These are phyloP conservation scores for Drosophila teissieri DNA, from an alignment of 1,140 invertebrate genomes.

Conservation along the genomic window DNA sequence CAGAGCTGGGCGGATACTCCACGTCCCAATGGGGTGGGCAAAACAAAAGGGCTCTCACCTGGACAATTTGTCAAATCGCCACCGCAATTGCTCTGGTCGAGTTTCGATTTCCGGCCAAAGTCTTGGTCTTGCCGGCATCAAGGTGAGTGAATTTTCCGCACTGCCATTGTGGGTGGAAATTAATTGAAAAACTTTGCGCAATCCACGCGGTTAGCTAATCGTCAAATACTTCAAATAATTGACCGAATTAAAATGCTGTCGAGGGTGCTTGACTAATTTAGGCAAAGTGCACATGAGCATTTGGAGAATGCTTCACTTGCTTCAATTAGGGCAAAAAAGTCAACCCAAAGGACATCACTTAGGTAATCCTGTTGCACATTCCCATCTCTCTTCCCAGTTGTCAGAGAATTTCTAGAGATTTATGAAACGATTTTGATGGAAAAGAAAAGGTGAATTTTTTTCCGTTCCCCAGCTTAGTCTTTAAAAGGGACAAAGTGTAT, in stretches of 20 bases:
- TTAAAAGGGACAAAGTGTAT: constrained; percentile 2
- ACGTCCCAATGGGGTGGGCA: neutral
- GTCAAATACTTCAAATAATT: constrained; percentile 80
- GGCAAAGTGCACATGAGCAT: constrained; percentile 1
- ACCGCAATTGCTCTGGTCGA: constrained; percentile 71
- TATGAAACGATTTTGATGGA: neutral
- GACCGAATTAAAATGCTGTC: constrained; percentile 52
- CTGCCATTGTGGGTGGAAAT: constrained; percentile 58
- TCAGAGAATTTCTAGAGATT: too few relatives aligned
- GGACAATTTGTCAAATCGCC: constrained; percentile 80
- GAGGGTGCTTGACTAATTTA: constrained; percentile 42
- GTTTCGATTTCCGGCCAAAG: constrained; percentile 51
- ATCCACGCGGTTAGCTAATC: constrained; percentile 59
- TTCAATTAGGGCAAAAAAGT: neutral
- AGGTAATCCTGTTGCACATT: neutral
- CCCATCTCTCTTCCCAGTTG: neutral
- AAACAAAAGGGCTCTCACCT: constrained; percentile 71
- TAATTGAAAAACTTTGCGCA: constrained; percentile 79
- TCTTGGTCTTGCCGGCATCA: constrained; percentile 30
- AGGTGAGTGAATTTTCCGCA: constrained; percentile 41
- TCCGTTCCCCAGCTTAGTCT: neutral
- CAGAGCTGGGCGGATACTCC: neutral
- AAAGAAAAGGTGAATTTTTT: constrained; percentile 3
- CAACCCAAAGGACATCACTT: constrained; percentile 5
- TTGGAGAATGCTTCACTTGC: neutral